Base-by-base conservation (phyloP, 2,113 vertebrate genomes). In the Helogale parvula region DNA sequence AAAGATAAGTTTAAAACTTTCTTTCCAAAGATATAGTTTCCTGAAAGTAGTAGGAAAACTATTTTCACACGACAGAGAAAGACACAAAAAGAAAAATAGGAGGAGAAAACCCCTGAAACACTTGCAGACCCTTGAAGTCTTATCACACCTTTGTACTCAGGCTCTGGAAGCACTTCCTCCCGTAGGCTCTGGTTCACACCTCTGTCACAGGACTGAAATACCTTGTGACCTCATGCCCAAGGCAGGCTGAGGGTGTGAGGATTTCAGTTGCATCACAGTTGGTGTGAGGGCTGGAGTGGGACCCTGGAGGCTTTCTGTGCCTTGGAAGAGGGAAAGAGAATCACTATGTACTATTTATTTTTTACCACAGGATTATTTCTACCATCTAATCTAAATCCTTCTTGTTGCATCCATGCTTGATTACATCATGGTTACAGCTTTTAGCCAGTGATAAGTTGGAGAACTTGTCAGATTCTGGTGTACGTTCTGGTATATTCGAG, bases 1-100 rank as follows among this genome's bases (percentile, higher is more conserved):
- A 29, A 68, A 80, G 7, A 66, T 86, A 81, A 90, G 16, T 41
- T 81, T 69, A 94, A 50, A 16, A 50, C 16, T 84, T 77, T 54
- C 23, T 88, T 94, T 77, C 47, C 23, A 90, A 87, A 95, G 74
- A 91, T 81, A 81, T 76, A 2, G 7, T 71, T 96, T 94, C 57
- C 83, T 71, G 47, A 95, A 96, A 90, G 47, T 76, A 88, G 90
- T n/a, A 90, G 47, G 27, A 65, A 10, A 92, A 66, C 7, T 31
- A 23, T 94, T 97, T 93, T 82, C 9, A 80, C 52, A 57, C 7
- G 6, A 66, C 13, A 71, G 16, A 35, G 17, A 60, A 6, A 68
- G 47, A 90, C 47, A 80, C 27, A 27, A 35, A 82, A n/a, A 74
- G 63, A 63, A 52, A 94, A 71, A 19, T 21, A 52, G 27, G 41